A percentile compares a stretch with the other conserved stretches of the same genome.
phyloP scores from a whole-genome alignment of 23 tunicate species.

The Styela clava region DNA sequence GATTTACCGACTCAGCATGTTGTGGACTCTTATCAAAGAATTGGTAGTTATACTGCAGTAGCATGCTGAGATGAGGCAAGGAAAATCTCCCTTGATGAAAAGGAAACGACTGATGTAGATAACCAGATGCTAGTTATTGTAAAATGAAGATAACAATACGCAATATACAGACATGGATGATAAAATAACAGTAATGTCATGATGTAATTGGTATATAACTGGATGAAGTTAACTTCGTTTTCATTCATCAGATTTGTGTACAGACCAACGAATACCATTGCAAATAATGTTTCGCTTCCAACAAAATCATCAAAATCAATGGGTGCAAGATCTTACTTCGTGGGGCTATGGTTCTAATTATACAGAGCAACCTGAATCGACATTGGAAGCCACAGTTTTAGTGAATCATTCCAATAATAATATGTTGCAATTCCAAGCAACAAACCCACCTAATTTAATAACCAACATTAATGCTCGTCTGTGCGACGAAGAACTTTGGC shows the following conservation, averaged over 20 bases:
- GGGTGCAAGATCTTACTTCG: background rate
- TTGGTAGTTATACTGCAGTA: too few species aligned
- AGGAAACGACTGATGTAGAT: background rate
- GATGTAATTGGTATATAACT: too few species aligned
- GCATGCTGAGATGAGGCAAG: background rate
- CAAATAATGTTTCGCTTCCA: background rate
- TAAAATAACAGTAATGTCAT: too few species aligned
- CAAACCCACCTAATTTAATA: too few species aligned
- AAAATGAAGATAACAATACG: background rate
- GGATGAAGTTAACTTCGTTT: too few species aligned
- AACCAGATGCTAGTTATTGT: background rate
- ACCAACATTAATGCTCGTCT: background rate
- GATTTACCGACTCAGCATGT: background rate
- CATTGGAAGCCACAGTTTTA: background rate
- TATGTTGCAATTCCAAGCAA: background rate
- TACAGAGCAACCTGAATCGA: too few species aligned
- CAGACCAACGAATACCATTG: too few species aligned
- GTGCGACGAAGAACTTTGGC: constrained; percentile 8
- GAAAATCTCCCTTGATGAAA: background rate
- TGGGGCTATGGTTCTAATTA: background rate
- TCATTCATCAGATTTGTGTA: too few species aligned
- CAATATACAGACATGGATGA: background rate
- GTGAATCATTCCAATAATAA: too few species aligned
- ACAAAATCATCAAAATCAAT: background rate
- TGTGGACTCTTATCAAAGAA: too few species aligned